Evolutionary conservation across 1,140 invertebrate species (phyloP).

Genomic region (Drosophila insularis): DNA sequence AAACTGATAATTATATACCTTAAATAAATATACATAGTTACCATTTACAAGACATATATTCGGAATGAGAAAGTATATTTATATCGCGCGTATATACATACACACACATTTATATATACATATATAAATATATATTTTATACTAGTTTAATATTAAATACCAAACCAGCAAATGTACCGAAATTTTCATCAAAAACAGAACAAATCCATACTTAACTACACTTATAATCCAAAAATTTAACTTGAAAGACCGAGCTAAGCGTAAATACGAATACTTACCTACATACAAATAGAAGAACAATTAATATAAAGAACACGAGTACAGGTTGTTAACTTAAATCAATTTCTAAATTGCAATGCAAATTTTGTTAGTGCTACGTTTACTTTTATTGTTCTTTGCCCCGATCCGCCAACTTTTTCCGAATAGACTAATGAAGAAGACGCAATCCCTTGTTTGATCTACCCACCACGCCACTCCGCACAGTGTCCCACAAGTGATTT

Average conservation of each 20-base stretch:
- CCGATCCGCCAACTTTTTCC: not conserved
- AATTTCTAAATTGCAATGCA: slow-evolving; percentile 31
- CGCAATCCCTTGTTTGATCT: slow-evolving; percentile 26
- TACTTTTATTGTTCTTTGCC: not conserved
- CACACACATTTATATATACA: slow-evolving; percentile 9
- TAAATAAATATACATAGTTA: slow-evolving; percentile 56
- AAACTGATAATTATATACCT: slow-evolving; percentile 58
- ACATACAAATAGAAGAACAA: slow-evolving; percentile 13
- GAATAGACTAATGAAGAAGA: slow-evolving; percentile 10
- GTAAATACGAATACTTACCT: not conserved
- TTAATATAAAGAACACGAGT: slow-evolving; percentile 22
- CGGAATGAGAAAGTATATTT: slow-evolving; percentile 46
- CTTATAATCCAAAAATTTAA: slow-evolving; percentile 49
- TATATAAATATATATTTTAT: slow-evolving; percentile 47
- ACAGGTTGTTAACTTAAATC: slow-evolving; percentile 55
- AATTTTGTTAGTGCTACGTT: not conserved
- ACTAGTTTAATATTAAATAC: slow-evolving; percentile 33
- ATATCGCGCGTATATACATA: slow-evolving; percentile 37
- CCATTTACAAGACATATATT: slow-evolving; percentile 54
- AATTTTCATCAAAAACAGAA: slow-evolving; percentile 55
- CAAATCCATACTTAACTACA: slow-evolving; percentile 47
- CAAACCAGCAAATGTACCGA: slow-evolving; percentile 33
- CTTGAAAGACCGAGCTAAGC: slow-evolving; percentile 58
- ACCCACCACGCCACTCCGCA: slow-evolving; percentile 13
- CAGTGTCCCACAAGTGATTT: slow-evolving; percentile 46